Evolutionary conservation across 92 coral and sea anemone genomes (phyloP), one percentile per base, ranked within the genome.

Genomic region (Zoanthus gigantus): DNA sequence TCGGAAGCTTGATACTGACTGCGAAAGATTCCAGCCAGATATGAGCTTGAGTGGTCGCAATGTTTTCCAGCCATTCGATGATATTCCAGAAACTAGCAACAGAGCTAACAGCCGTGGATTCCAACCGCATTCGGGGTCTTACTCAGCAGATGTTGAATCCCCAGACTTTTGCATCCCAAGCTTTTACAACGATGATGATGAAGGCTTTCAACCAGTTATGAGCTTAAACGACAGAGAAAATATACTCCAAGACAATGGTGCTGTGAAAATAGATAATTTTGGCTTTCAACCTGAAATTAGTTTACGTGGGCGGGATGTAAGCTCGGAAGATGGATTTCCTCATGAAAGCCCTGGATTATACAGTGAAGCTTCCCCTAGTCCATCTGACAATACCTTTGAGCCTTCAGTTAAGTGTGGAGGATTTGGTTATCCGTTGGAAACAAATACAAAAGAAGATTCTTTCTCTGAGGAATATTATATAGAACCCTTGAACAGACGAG

Each of bases 251-350:
- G 68, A 45, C 16, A 69, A 63, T 9, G 23, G 53, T 18, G n/a
- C 16, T 42, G 34, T 72, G 42, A 79, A 6, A 60, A 79, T 79
- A 58, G 72, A 46, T 8, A 81, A 81, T 53, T 81, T 81, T 47
- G 85, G 76, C 2, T 81, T 80, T 81, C 61, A 81, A 47, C 85
- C 85, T 18, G 85, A 81, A 45, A n/a, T 81, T 47, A 81, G 85
- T 81, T 68, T 81, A 57, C 58, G 63, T 30, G 85, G 75, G 12
- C 75, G 61, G 1, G 85, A 66, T 34, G 54, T 13, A 28, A 28
- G 47, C 66, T 37, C 85, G 66, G 45, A 14, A 37, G 23, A 11
- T 63, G 85, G 85, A 37, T 81, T 81, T 81, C 75, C 47, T n/a
- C 1, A 4, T 29, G 61, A 47, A 29, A 5, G 16, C 4, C 32